A percentile compares a stretch with the other conserved stretches of the same genome.
phyloP scores from a whole-genome alignment of 2,797 vertebrate species.

The Diplodus sargus region DNA sequence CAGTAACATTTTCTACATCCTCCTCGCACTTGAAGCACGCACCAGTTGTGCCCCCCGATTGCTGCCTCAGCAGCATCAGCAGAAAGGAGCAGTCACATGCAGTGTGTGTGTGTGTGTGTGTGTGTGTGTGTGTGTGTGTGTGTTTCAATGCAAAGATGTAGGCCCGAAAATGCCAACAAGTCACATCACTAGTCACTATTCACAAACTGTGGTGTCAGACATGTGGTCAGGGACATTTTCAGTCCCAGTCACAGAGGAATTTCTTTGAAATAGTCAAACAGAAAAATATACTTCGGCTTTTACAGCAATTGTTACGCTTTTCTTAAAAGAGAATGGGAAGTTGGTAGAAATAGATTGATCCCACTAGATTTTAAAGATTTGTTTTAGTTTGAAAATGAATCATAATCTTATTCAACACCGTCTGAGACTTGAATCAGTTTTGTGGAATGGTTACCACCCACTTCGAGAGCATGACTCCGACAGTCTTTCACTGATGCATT shows the following conservation, averaged over 20 bases:
- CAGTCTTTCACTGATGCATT: background rate
- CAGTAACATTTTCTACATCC: conserved; percentile 2
- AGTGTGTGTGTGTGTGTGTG: conserved; percentile 11
- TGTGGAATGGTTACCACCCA: background rate
- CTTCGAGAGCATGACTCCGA: conserved; percentile 20
- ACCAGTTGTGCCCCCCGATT: background rate
- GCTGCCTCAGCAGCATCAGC: conserved; percentile 25
- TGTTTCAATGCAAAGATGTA: conserved; percentile 29
- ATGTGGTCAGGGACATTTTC: conserved; percentile 58
- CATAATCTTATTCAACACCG: conserved; percentile 18
- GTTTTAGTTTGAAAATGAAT: background rate
- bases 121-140: conserved; percentile 13
- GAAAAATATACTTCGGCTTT: conserved; percentile 41
- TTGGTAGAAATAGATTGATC: background rate
- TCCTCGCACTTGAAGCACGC: conserved; percentile 10
- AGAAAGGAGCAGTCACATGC: conserved; percentile 10
- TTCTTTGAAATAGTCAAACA: conserved; percentile 61
- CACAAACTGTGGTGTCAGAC: conserved; percentile 38
- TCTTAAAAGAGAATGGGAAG: conserved; percentile 20
- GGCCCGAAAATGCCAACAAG: conserved; percentile 33
- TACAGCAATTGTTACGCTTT: conserved; percentile 34
- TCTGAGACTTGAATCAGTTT: conserved; percentile 8
- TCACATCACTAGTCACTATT: conserved; percentile 40
- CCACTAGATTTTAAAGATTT: background rate
- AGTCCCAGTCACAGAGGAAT: conserved; percentile 33